Percentiles rank a stretch among this genome's conserved stretches.
Evolutionary conservation across 2,888 invertebrate species (phyloP).

Genomic region (Phymatocera aterrima): DNA sequence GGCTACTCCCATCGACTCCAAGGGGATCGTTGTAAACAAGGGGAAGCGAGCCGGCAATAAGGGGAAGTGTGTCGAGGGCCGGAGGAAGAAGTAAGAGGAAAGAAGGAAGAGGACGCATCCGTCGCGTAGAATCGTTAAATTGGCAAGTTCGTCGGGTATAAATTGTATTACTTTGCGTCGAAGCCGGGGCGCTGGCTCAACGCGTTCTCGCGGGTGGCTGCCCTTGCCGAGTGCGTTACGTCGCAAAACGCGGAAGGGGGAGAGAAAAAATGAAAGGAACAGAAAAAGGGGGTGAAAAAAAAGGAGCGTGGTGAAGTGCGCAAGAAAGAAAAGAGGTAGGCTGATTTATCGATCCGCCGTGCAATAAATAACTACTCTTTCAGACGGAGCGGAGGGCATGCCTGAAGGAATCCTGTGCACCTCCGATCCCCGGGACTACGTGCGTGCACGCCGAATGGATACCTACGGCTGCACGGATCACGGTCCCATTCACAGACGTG

Average conservation of each 20-base stretch:
- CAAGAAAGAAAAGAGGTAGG: not conserved
- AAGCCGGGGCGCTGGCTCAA: not conserved
- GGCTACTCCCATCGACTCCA: not conserved
- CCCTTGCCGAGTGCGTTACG: slow-evolving; percentile 7
- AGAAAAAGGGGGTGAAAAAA: not conserved
- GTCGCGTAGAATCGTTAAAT: slow-evolving; percentile 8
- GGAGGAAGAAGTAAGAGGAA: not conserved
- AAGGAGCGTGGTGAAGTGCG: not conserved
- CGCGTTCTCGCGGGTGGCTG: slow-evolving; percentile 5
- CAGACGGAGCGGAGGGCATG: not conserved
- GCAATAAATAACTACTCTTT: not conserved
- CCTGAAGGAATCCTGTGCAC: not conserved
- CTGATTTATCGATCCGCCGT: slow-evolving; percentile 21
- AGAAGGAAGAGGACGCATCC: slow-evolving; percentile 15
- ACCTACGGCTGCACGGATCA: not conserved
- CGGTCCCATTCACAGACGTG: not conserved
- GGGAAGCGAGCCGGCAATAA: not conserved
- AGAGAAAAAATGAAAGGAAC: not conserved
- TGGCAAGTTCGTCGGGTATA: slow-evolving; percentile 4
- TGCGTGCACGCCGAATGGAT: not conserved
- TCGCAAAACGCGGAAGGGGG: not conserved
- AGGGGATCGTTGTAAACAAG: slow-evolving; percentile 2
- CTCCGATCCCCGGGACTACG: not conserved
- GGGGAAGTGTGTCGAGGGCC: not conserved
- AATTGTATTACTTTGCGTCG: slow-evolving; percentile 32